phyloP scores from a whole-genome alignment of 2,888 invertebrate species.

The Nemapogon koenigi region DNA sequence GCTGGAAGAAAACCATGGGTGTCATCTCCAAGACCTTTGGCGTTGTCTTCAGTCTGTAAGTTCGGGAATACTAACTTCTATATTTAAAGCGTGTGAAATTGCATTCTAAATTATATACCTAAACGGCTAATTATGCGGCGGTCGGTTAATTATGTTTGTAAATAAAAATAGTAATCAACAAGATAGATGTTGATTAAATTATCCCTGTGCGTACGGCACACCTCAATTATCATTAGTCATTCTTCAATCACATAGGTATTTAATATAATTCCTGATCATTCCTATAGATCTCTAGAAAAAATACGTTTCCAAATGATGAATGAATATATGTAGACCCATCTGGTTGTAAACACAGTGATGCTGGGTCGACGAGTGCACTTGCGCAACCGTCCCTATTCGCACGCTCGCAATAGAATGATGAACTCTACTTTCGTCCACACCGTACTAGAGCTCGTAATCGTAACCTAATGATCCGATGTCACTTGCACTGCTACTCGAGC shows the following conservation, averaged over 20 bases:
- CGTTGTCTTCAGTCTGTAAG: constrained; percentile 84
- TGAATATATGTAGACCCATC: no score
- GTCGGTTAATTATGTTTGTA: background rate
- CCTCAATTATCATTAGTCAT: no score
- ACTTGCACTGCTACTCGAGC: no score
- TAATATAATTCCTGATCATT: no score
- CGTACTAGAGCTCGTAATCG: background rate
- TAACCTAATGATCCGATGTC: constrained; percentile 7
- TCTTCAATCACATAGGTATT: no score
- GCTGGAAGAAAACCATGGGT: constrained; percentile 70
- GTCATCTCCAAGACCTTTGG: constrained; percentile 80
- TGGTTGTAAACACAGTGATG: no score
- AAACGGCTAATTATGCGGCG: no score
- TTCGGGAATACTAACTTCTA: constrained; percentile 22
- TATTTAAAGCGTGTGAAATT: constrained; percentile 8
- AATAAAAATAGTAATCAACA: no score
- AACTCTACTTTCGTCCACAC: constrained; percentile 2
- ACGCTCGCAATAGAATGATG: constrained; percentile 23
- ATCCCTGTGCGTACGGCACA: no score
- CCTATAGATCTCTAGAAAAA: no score
- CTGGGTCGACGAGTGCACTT: constrained; percentile 25
- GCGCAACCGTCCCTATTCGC: constrained; percentile 52
- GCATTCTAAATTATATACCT: constrained; percentile 1
- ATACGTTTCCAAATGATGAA: no score
- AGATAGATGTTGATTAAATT: no score